Percentiles rank a stretch among this genome's conserved stretches.
Conservation (phyloP, 1,140 invertebrate species). For the Stegodyphus dumicola region DNA sequence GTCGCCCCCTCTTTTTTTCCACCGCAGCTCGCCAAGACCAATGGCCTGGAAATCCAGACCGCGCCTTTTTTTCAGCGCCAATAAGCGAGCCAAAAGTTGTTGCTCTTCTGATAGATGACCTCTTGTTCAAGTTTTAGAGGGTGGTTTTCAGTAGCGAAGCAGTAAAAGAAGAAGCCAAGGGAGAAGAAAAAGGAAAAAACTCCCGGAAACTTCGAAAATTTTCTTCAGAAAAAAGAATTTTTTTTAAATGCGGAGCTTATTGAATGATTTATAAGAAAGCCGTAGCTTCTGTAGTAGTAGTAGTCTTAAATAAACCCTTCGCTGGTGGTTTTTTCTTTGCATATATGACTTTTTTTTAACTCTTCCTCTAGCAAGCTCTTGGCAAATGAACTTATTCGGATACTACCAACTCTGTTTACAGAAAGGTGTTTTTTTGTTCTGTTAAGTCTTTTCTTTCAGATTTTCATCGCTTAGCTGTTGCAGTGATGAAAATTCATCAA, state of each 20-base stretch:
- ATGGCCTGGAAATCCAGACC: slow-evolving; percentile 50
- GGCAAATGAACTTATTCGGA: too few relatives aligned
- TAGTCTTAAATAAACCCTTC: too few relatives aligned
- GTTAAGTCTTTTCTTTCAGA: too few relatives aligned
- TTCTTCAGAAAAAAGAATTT: background rate
- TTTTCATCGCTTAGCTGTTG: too few relatives aligned
- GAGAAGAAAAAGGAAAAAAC: background rate
- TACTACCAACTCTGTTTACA: too few relatives aligned
- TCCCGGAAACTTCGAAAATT: background rate
- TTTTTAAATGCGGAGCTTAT: slow-evolving; percentile 10
- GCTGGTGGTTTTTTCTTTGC: too few relatives aligned
- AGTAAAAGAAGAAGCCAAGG: background rate
- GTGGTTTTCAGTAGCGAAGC: background rate
- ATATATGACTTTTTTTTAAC: too few relatives aligned
- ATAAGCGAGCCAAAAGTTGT: slow-evolving; percentile 50
- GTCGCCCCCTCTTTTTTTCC: slow-evolving; percentile 10
- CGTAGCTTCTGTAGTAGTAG: background rate
- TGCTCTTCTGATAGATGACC: slow-evolving; percentile 55
- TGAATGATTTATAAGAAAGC: slow-evolving; percentile 54
- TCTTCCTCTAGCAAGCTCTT: too few relatives aligned
- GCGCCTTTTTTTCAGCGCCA: slow-evolving; percentile 24
- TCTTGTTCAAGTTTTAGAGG: slow-evolving; percentile 34
- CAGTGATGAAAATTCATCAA: too few relatives aligned
- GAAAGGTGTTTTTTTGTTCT: too few relatives aligned
- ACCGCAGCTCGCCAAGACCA: slow-evolving; percentile 26